A percentile compares a stretch with the other conserved stretches of the same genome.
These are phyloP conservation scores for Scomber japonicus DNA, from an alignment of 2,113 vertebrate species.

Conservation along the genomic window DNA sequence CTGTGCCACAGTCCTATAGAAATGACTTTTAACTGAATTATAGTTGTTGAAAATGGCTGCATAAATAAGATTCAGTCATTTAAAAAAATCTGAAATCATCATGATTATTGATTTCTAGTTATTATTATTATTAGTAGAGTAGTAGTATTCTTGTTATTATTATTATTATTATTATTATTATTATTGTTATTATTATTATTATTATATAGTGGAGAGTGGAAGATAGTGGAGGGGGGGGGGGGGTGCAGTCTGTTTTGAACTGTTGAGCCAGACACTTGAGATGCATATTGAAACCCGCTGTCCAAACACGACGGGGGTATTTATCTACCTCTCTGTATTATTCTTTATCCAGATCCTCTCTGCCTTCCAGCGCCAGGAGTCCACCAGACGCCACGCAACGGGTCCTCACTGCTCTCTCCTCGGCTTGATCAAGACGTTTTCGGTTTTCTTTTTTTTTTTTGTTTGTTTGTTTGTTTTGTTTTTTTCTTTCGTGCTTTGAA, in stretches of 20 bases:
- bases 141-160: background rate
- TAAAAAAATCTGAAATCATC: background rate
- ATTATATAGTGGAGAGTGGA: background rate
- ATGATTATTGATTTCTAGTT: background rate
- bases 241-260: slow-evolving; percentile 55
- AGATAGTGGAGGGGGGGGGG: background rate
- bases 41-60: background rate
- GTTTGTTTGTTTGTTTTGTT: slow-evolving; percentile 58
- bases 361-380: slow-evolving; percentile 91
- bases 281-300: slow-evolving; percentile 77
- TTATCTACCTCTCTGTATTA: slow-evolving; percentile 73
- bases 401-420: slow-evolving; percentile 95
- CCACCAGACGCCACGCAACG: slow-evolving; percentile 94
- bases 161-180: slow-evolving; percentile 36
- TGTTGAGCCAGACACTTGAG: slow-evolving; percentile 66
- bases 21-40: background rate
- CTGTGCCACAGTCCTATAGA: background rate
- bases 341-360: slow-evolving; percentile 78
- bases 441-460: slow-evolving; percentile 65
- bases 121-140: background rate
- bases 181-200: slow-evolving; percentile 16
- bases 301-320: slow-evolving; percentile 76
- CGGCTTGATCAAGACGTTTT: slow-evolving; percentile 90
- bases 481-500: slow-evolving; percentile 68
- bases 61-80: too few relatives aligned